Percentiles rank a stretch among this genome's conserved stretches.
phyloP scores from a whole-genome alignment of 1,140 invertebrate genomes.

The Gerris buenoi region DNA sequence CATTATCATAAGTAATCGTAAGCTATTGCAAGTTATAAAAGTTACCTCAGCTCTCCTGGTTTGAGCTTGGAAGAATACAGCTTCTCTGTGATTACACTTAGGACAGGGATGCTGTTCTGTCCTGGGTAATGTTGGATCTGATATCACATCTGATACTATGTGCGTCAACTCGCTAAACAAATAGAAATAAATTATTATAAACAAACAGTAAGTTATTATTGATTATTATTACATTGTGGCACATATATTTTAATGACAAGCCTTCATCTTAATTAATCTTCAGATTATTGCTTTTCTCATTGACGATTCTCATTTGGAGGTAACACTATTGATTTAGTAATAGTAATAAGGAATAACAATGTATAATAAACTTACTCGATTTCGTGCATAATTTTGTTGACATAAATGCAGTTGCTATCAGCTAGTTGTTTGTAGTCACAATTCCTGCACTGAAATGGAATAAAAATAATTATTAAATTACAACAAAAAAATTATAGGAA shows the following conservation, averaged over 20 bases:
- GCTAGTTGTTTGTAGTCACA: conserved; percentile 93
- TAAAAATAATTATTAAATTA: conserved; percentile 14
- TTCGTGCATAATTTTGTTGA: conserved; percentile 99
- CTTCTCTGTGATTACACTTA: conserved; percentile 81
- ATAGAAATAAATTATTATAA: no score
- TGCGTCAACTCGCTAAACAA: conserved; percentile 86
- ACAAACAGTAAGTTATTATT: no score
- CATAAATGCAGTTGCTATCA: conserved; percentile 97
- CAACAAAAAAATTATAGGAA: not conserved
- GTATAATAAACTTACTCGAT: conserved; percentile 76
- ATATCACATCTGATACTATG: conserved; percentile 93
- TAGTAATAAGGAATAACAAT: no score
- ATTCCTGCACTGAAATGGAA: conserved; percentile 63
- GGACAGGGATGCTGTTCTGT: conserved; percentile 98
- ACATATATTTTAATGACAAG: no score
- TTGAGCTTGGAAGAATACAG: conserved; percentile 89
- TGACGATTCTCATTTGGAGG: no score
- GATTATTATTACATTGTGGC: no score
- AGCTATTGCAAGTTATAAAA: no score
- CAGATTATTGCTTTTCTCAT: no score
- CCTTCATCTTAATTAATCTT: no score
- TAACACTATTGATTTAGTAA: no score
- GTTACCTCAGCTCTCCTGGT: conserved; percentile 75
- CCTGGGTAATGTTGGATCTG: conserved; percentile 91
- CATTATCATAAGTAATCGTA: no score